phyloP scores from a whole-genome alignment of 1,140 invertebrate genomes.

The Notospermus geniculatus region DNA sequence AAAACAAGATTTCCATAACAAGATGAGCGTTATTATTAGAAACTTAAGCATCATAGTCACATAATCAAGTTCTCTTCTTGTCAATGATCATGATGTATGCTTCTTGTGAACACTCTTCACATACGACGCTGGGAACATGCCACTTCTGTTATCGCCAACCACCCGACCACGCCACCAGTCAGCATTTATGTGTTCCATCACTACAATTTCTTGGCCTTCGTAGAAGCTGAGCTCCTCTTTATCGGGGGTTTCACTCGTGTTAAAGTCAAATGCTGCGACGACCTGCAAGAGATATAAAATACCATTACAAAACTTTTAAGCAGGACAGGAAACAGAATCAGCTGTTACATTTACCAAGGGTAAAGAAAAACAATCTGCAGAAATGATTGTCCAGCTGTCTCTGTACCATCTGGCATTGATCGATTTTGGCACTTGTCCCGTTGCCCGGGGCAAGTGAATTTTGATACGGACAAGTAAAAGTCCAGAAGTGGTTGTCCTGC shows the following conservation, averaged over 20 bases:
- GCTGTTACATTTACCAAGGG: not conserved
- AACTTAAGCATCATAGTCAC: too few relatives aligned
- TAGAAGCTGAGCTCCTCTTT: slow-evolving; percentile 1
- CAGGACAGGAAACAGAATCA: not conserved
- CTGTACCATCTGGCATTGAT: not conserved
- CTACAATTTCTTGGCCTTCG: slow-evolving; percentile 1
- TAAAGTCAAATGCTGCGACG: not conserved
- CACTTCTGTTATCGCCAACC: not conserved
- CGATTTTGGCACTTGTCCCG: too few relatives aligned
- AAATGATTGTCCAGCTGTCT: not conserved
- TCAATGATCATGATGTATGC: too few relatives aligned
- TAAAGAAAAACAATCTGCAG: not conserved
- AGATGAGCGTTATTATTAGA: too few relatives aligned
- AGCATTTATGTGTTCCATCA: not conserved
- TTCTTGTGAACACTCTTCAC: not conserved
- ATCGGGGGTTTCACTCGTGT: not conserved
- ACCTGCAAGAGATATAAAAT: not conserved
- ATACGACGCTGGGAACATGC: not conserved
- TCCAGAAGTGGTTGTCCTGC: too few relatives aligned
- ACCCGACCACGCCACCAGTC: slow-evolving; percentile 2
- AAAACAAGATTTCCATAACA: too few relatives aligned
- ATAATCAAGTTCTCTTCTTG: too few relatives aligned
- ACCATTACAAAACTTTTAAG: not conserved
- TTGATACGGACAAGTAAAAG: too few relatives aligned
- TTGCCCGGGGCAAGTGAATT: too few relatives aligned